Evolutionary conservation across 2,888 invertebrate genomes (phyloP), one percentile per base, ranked within the genome.

Genomic region (Amphipyra tragopoginis): DNA sequence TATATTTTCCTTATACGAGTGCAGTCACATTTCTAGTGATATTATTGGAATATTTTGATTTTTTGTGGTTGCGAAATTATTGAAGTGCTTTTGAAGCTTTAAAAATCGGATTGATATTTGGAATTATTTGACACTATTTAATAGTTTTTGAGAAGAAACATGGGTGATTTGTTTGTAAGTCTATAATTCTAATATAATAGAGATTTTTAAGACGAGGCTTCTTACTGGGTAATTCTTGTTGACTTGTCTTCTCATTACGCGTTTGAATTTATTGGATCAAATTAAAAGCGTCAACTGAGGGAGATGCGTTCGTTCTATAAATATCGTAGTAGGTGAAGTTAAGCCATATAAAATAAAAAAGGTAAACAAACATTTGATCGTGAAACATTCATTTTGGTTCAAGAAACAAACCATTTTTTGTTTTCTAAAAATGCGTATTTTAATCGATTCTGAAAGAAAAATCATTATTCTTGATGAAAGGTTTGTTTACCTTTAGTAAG

Each of bases 151-250:
- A 5, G 15, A 44, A 29, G 26, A 39, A 76, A 51, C 39, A 90
- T 90, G 89, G 84, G 85, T 13, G 89, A 89, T 79, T 59, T 89
- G 50, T 54, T 78, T 75, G 90, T 90, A 82, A 88, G 89, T 88
- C 53, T 1, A 55, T 43, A 51, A 15, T 34, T 51, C 15, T 21
- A 5, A 29, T 34, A 2, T 34, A 8, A 2, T 34, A 6, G 34
- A n/a, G 15, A 14, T 13, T n/a, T n/a, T n/a, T n/a, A n/a, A n/a
- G n/a, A n/a, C n/a, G n/a, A n/a, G n/a, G n/a, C n/a, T n/a, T n/a
- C n/a, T n/a, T n/a, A n/a, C n/a, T n/a, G n/a, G n/a, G n/a, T n/a
- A n/a, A n/a, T n/a, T n/a, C n/a, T n/a, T n/a, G n/a, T n/a, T n/a
- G n/a, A n/a, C n/a, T n/a, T n/a, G n/a, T n/a, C n/a, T 42, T 5